Percentiles rank a stretch among this genome's conserved stretches.
Evolutionary conservation across 2,888 invertebrate species (phyloP).

Genomic region (Cantharis rustica): DNA sequence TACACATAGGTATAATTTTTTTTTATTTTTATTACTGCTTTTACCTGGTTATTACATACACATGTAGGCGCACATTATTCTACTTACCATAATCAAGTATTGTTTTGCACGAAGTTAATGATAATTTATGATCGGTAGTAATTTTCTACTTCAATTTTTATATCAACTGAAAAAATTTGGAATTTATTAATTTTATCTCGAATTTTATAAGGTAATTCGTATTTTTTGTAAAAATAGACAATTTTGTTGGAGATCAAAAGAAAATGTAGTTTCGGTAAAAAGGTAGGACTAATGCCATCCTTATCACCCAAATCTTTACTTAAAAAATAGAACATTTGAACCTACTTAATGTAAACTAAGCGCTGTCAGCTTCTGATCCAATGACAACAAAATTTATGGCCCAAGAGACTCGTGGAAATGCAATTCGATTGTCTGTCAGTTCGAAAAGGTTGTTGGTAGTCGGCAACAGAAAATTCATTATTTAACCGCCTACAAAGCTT

Average conservation of each 20-base stretch:
- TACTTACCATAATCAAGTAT: background rate
- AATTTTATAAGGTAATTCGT: no score
- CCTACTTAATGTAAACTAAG: background rate
- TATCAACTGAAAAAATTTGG: background rate
- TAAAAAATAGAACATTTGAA: background rate
- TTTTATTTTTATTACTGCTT: slow-evolving; percentile 19
- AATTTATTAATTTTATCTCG: no score
- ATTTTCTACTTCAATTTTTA: background rate
- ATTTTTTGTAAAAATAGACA: no score
- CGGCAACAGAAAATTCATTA: slow-evolving; percentile 1
- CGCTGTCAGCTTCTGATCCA: background rate
- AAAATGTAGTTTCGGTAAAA: background rate
- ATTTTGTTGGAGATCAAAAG: no score
- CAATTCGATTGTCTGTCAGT: slow-evolving; percentile 2
- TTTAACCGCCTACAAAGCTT: background rate
- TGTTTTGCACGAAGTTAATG: background rate
- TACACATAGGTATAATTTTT: slow-evolving; percentile 44
- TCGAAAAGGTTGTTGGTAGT: background rate
- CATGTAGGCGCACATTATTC: background rate
- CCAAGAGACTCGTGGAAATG: background rate
- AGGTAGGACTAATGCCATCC: background rate
- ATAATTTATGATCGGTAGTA: background rate
- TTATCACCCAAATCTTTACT: background rate
- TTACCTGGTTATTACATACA: background rate
- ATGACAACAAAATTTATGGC: background rate